phyloP scores from a whole-genome alignment of 2,888 invertebrate species.

The Stegana nigrithorax region DNA sequence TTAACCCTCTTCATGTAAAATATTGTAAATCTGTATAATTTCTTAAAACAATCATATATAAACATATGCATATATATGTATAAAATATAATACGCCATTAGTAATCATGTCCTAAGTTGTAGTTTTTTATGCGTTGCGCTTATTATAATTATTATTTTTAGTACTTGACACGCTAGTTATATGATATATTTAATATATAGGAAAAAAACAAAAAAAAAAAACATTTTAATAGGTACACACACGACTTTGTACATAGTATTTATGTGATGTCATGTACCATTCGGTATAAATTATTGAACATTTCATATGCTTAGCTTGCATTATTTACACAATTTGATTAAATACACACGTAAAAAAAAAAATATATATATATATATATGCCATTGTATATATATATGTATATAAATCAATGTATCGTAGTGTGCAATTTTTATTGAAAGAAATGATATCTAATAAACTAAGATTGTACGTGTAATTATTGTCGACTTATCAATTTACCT shows the following conservation, averaged over 20 bases:
- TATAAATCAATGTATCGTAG: neutral
- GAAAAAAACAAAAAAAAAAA: neutral
- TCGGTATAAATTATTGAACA: too few species aligned
- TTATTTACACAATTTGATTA: too few species aligned
- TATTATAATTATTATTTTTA: constrained; percentile 10
- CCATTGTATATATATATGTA: too few species aligned
- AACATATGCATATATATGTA: constrained; percentile 42
- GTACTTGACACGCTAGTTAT: constrained; percentile 3
- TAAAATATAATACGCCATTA: too few species aligned
- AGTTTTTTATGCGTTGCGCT: constrained; percentile 40
- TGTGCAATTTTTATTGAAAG: neutral
- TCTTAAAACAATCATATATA: neutral
- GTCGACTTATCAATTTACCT: too few species aligned
- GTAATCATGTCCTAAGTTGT: constrained; percentile 50
- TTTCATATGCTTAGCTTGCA: too few species aligned
- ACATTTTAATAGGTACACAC: neutral
- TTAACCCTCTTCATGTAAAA: constrained; percentile 5
- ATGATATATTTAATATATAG: too few species aligned
- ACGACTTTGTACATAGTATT: constrained; percentile 7
- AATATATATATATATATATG: neutral
- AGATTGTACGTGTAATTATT: neutral
- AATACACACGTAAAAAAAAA: constrained; percentile 10
- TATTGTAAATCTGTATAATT: constrained; percentile 6
- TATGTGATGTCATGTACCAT: neutral
- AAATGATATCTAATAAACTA: constrained; percentile 25